phyloP scores from a whole-genome alignment of 2,113 vertebrate genomes.

The Thryonomys swinderianus region DNA sequence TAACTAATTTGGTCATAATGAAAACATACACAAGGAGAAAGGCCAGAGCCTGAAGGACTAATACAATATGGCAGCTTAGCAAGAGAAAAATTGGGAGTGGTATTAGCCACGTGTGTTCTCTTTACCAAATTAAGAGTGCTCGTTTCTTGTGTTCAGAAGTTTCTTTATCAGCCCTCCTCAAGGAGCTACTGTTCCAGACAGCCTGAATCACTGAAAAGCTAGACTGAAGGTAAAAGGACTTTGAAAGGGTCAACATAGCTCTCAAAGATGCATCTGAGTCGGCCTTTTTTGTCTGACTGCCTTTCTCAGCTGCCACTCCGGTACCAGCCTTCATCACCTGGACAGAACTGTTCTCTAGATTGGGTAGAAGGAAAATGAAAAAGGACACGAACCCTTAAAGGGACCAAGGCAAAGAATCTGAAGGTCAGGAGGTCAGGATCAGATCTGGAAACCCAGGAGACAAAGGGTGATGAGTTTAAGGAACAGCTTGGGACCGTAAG shows the following conservation, averaged over 20 bases:
- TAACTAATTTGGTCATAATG: background rate
- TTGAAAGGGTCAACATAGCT: background rate
- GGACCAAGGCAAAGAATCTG: background rate
- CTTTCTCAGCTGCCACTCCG: background rate
- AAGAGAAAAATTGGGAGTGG: background rate
- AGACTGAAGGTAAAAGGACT: background rate
- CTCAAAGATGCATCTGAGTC: background rate
- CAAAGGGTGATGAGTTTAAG: background rate
- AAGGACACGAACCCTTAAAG: background rate
- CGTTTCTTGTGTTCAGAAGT: background rate
- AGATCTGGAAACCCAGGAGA: background rate
- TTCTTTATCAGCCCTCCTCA: background rate
- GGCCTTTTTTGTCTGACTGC: background rate
- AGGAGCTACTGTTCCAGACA: background rate
- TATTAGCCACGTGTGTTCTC: background rate
- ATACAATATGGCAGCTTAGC: background rate
- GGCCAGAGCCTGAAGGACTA: background rate
- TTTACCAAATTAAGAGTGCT: background rate
- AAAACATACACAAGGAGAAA: background rate
- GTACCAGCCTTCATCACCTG: background rate
- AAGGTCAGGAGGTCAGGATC: background rate
- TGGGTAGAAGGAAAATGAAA: background rate
- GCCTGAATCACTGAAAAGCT: background rate
- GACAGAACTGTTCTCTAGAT: background rate
- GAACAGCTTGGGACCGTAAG: fast-evolving